Evolutionary conservation across 2,113 vertebrate species (phyloP).

Genomic region (Campylorhamphus procurvoides): DNA sequence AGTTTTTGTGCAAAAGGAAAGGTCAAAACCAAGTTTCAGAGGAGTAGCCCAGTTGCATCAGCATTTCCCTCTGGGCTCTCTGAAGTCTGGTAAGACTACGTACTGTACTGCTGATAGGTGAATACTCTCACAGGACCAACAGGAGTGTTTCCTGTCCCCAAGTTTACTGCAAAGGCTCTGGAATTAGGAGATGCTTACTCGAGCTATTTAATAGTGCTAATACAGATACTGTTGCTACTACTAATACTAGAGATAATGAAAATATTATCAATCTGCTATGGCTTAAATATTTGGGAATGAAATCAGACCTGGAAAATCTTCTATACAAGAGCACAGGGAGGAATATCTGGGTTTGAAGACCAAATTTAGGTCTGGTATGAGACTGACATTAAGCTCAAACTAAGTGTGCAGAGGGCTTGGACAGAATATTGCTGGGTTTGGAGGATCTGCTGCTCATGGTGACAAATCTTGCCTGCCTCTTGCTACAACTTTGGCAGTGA

Average conservation of each 20-base stretch:
- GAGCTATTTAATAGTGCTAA: not conserved
- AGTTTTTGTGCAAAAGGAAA: not conserved
- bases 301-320: not conserved
- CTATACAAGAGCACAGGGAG: not conserved
- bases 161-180: not conserved
- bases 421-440: not conserved
- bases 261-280: not conserved
- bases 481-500: not conserved
- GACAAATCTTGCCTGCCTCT: not conserved
- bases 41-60: not conserved
- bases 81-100: not conserved
- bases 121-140: not conserved
- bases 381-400: not conserved
- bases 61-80: not conserved
- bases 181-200: not conserved
- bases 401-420: not conserved
- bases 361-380: not conserved
- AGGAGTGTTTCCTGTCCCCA: not conserved
- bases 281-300: not conserved
- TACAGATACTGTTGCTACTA: not conserved
- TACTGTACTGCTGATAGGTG: not conserved
- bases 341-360: not conserved
- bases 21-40: not conserved
- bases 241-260: not conserved
- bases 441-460: not conserved